phyloP scores from a whole-genome alignment of 1,140 invertebrate species.

The Drosophila hydei region DNA sequence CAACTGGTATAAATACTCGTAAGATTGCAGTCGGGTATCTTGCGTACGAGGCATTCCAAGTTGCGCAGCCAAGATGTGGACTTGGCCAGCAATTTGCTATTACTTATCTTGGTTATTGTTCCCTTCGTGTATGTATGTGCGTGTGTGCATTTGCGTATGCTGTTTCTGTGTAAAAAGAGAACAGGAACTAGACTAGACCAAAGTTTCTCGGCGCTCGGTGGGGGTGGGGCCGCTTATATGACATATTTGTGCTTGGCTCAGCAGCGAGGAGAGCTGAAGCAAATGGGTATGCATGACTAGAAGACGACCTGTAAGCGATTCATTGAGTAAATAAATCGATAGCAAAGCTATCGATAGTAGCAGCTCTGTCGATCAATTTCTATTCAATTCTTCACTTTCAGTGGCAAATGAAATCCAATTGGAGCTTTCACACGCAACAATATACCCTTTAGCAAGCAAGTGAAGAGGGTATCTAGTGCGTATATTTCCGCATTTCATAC shows the following conservation, averaged over 20 bases:
- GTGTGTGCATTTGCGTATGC: conserved; percentile 63
- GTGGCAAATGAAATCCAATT: too few relatives aligned
- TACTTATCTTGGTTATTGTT: conserved; percentile 73
- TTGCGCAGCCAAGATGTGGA: conserved; percentile 32
- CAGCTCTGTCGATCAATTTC: too few relatives aligned
- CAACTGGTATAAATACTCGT: conserved; percentile 53
- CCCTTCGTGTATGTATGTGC: conserved; percentile 15
- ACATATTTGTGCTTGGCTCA: conserved; percentile 20
- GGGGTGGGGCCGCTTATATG: not conserved
- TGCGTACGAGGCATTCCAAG: conserved; percentile 25
- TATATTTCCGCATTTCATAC: conserved; percentile 29
- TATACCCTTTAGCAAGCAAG: not conserved
- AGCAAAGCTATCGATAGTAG: too few relatives aligned
- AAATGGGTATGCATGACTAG: not conserved
- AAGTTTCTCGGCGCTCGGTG: not conserved
- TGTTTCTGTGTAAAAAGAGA: conserved; percentile 47
- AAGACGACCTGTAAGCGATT: not conserved
- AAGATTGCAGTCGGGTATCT: conserved; percentile 50
- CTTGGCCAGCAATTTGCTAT: conserved; percentile 72
- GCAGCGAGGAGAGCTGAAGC: not conserved
- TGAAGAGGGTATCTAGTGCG: not conserved
- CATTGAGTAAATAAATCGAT: too few relatives aligned
- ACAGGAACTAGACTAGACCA: not conserved
- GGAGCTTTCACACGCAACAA: too few relatives aligned
- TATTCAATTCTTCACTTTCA: too few relatives aligned